These are phyloP conservation scores for Drosophila mettleri DNA, from an alignment of 2,888 invertebrate species.

Conservation along the genomic window DNA sequence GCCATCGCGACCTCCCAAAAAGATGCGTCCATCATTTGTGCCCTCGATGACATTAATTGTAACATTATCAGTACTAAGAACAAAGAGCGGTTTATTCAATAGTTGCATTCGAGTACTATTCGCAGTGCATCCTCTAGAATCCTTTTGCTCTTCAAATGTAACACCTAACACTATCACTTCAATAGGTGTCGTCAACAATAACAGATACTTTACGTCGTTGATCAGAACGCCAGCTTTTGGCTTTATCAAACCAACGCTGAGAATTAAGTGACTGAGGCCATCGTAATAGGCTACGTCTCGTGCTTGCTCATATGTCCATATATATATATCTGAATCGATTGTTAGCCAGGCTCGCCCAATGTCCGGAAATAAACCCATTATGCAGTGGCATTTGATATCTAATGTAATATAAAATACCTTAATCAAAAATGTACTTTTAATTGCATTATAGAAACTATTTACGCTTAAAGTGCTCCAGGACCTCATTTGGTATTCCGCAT, in stretches of 20 bases:
- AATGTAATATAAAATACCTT: background rate
- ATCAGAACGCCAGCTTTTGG: constrained; percentile 96
- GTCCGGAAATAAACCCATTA: constrained; percentile 98
- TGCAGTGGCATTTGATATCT: constrained; percentile 98
- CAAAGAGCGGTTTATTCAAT: constrained; percentile 97
- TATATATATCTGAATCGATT: constrained; percentile 98
- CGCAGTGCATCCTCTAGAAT: constrained; percentile 20
- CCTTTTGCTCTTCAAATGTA: constrained; percentile 80
- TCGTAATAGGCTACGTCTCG: constrained; percentile 98
- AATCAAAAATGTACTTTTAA: background rate
- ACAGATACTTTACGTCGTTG: constrained; percentile 94
- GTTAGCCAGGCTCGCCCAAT: constrained; percentile 98
- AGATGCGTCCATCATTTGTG: constrained; percentile 93
- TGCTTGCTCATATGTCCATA: constrained; percentile 98
- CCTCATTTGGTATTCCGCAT: constrained; percentile 95
- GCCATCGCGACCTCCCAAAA: constrained; percentile 97
- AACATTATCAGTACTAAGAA: constrained; percentile 94
- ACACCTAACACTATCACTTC: constrained; percentile 90
- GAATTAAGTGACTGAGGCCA: constrained; percentile 96
- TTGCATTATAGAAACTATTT: constrained; percentile 75
- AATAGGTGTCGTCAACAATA: constrained; percentile 96
- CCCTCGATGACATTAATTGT: constrained; percentile 93
- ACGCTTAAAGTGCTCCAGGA: constrained; percentile 98
- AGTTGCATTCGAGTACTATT: constrained; percentile 91
- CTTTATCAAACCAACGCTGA: constrained; percentile 95